Evolutionary conservation across 2,888 invertebrate species (phyloP).

Genomic region (Lasioglossum calceatum): DNA sequence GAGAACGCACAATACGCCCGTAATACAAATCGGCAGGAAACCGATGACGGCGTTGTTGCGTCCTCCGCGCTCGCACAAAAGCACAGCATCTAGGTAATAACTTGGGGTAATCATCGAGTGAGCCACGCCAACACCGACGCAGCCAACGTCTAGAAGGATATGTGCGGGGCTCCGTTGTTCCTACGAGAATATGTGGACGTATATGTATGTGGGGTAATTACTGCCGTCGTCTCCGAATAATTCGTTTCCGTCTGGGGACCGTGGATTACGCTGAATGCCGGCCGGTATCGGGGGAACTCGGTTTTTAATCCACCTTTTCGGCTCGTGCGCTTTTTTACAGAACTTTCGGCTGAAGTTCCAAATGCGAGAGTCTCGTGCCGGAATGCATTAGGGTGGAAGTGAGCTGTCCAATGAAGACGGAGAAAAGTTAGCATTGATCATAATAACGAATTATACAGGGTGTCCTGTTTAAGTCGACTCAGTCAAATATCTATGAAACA

Average conservation of each 20-base stretch:
- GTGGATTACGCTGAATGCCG: constrained; percentile 32
- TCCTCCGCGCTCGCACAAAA: constrained; percentile 71
- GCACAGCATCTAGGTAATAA: constrained; percentile 76
- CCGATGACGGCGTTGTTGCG: constrained; percentile 57
- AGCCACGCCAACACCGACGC: constrained; percentile 9
- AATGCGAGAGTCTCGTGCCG: neutral
- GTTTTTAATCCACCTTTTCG: neutral
- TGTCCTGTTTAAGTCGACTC: too few relatives aligned
- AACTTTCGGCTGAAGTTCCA: neutral
- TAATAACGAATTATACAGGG: too few relatives aligned
- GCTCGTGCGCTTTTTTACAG: neutral
- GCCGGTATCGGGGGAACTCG: neutral
- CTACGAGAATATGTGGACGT: constrained; percentile 35
- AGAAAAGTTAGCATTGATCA: neutral
- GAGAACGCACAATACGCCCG: constrained; percentile 59
- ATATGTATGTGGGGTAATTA: constrained; percentile 37
- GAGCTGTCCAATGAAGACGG: neutral
- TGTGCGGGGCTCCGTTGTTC: constrained; percentile 37
- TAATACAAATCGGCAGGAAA: constrained; percentile 66
- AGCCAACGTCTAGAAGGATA: constrained; percentile 39
- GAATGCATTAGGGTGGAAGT: neutral
- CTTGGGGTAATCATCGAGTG: constrained; percentile 80
- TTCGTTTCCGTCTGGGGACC: constrained; percentile 44
- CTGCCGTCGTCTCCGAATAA: constrained; percentile 47
- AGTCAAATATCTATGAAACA: too few relatives aligned